Conservation (phyloP, 2,888 invertebrate species). For the Entomobrya multifasciata region DNA sequence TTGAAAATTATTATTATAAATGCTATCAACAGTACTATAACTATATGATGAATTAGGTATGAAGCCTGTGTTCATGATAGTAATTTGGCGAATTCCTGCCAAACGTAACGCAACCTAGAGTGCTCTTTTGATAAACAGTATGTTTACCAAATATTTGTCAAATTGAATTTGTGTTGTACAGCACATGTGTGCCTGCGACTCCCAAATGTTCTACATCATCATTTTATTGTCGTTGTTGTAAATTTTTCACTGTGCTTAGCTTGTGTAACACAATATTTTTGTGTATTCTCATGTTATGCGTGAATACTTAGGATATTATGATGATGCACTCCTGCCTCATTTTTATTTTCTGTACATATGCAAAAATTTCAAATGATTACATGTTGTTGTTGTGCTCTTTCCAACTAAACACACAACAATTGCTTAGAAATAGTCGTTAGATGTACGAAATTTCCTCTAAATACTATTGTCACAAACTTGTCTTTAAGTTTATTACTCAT, state of each 20-base stretch:
- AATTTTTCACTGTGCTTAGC: too few species aligned
- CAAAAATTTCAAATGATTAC: background rate
- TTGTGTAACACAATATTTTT: too few species aligned
- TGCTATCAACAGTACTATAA: background rate
- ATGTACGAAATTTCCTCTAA: background rate
- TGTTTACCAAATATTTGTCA: conserved; percentile 54
- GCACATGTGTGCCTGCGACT: too few species aligned
- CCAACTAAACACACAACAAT: background rate
- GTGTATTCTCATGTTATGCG: too few species aligned
- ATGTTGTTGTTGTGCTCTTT: conserved; percentile 18
- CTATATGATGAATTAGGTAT: conserved; percentile 18
- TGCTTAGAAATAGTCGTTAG: conserved; percentile 18
- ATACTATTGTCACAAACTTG: too few species aligned
- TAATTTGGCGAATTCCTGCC: conserved; percentile 54
- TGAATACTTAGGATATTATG: too few species aligned
- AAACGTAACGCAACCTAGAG: conserved; percentile 49
- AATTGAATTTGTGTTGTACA: too few species aligned
- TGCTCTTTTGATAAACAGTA: conserved; percentile 14
- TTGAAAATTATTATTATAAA: background rate
- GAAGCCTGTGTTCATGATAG: conserved; percentile 38
- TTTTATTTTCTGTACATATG: background rate
- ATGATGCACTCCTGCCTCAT: too few species aligned
- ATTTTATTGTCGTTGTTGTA: too few species aligned
- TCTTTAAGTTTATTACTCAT: conserved; percentile 23
- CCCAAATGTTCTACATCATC: too few species aligned